These are phyloP conservation scores for Heliopora coerulea DNA, from an alignment of 92 coral and sea anemone species.

Conservation along the genomic window DNA sequence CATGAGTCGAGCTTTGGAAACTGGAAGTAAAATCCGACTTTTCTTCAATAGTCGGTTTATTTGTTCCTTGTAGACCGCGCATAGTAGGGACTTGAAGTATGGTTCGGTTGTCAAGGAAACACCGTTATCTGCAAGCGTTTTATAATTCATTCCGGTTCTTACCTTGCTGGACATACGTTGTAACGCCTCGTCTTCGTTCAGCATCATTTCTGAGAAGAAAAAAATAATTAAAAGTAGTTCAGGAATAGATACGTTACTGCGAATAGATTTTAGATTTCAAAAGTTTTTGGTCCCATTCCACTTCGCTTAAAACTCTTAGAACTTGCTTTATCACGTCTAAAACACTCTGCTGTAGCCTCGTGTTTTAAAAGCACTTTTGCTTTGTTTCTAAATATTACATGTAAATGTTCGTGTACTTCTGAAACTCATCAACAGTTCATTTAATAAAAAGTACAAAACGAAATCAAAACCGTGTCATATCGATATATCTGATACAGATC, in stretches of 20 bases:
- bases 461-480: no score
- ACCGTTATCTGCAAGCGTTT: conserved; percentile 66
- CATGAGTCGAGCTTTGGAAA: conserved; percentile 85
- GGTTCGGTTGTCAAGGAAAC: conserved; percentile 88
- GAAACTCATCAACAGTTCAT: no score
- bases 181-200: conserved; percentile 75
- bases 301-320: no score
- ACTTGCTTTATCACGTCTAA: no score
- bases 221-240: background rate
- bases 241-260: background rate
- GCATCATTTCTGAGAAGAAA: conserved; percentile 68
- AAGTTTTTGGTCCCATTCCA: no score
- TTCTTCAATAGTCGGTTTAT: conserved; percentile 68
- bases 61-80: conserved; percentile 83
- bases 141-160: conserved; percentile 79
- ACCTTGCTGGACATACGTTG: conserved; percentile 72
- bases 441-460: no score
- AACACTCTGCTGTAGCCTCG: no score
- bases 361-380: no score
- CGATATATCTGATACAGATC: no score
- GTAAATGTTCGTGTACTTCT: no score
- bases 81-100: conserved; percentile 78
- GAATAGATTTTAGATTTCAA: no score
- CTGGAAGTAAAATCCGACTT: conserved; percentile 86
- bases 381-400: no score